Evolutionary conservation across 92 coral and sea anemone genomes (phyloP), one percentile per base, ranked within the genome.

Genomic region (Chrysogorgia sp.): DNA sequence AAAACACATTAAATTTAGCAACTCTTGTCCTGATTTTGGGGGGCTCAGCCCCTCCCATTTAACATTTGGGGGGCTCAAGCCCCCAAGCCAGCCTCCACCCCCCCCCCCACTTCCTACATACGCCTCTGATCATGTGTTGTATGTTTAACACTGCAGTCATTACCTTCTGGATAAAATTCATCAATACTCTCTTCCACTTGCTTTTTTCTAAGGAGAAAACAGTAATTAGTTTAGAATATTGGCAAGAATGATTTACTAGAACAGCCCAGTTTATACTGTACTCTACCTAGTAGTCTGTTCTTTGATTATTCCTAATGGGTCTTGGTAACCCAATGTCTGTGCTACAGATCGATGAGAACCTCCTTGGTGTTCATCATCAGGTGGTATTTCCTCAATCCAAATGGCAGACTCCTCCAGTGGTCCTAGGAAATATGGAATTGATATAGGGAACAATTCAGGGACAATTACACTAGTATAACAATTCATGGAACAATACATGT

Each of bases 401-500:
- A 94, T 93, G 33, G 98, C 98, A 33, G 97, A 91, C 87, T 91
- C 98, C 33, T 90, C 85, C 10, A 94, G 85, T 1, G 98, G 98
- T 66, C 92, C 98, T 94, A 68, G 33, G 59, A 63, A 15, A 0
- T 56, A 56, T 1, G n/a, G n/a, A n/a, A n/a, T n/a, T n/a, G 0
- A 48, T 22, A 6, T 2, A 22, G 1, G 19, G 0, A 48, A 6
- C 6, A 14, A 22, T 48, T 48, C 21, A 17, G 15, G n/a, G n/a
- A n/a, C n/a, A n/a, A n/a, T n/a, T n/a, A n/a, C n/a, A n/a, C n/a
- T n/a, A n/a, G n/a, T n/a, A n/a, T n/a, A n/a, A n/a, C n/a, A n/a
- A n/a, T n/a, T n/a, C n/a, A n/a, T n/a, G n/a, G n/a, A n/a, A n/a
- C n/a, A n/a, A n/a, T n/a, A n/a, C n/a, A n/a, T n/a, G n/a, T n/a